Base-by-base conservation (phyloP, 2,888 invertebrate genomes). In the Cosmorhoe ocellata region DNA sequence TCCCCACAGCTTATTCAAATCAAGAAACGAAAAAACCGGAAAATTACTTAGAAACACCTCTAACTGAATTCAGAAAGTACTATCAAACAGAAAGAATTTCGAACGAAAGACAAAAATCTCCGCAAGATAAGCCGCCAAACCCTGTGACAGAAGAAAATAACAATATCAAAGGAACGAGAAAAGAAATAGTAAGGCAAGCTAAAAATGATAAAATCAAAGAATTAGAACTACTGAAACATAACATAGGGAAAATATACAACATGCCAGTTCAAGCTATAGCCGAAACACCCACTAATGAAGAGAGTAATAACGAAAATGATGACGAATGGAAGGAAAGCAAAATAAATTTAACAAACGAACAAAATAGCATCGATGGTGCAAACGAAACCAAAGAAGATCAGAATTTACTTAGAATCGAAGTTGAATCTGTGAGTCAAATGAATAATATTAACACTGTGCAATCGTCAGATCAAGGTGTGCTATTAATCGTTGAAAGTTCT, bases 11-110 rank as follows among this genome's bases (percentile, higher is more conserved):
- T 12, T 53, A 22, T n/a, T 36, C 47, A 9, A 27, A 14, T 9
- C 39, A 31, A 28, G 24, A 24, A 40, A 2, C 28, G 50, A 1
- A 33, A 58, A 37, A 13, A 9, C 53, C 51, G 0, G 58, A 60
- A 10, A 34, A 34, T 51, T 84, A 79, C 50, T 62, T 88, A 22
- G 84, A 84, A 56, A 81, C 79, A 9, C 84, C 90, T 0, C 47
- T 90, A 6, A 52, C 41, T 0, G 88, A 88, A 40, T 89, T 90
- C 39, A 74, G 89, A 43, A 85, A 83, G 56, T 58, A 81, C 1
- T 89, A 89, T 56, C 71, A 72, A 3, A 63, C 73, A 0, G 61
- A 59, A 32, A 33, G 14, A 39, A 11, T 10, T 26, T 11, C 32
- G 13, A 50, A 22, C 22, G 42, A 46, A 30, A 38, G 7, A n/a